A percentile compares a stretch with the other conserved stretches of the same genome.
These are phyloP conservation scores for Contarinia nasturtii DNA, from an alignment of 1,140 invertebrate genomes.

Conservation along the genomic window DNA sequence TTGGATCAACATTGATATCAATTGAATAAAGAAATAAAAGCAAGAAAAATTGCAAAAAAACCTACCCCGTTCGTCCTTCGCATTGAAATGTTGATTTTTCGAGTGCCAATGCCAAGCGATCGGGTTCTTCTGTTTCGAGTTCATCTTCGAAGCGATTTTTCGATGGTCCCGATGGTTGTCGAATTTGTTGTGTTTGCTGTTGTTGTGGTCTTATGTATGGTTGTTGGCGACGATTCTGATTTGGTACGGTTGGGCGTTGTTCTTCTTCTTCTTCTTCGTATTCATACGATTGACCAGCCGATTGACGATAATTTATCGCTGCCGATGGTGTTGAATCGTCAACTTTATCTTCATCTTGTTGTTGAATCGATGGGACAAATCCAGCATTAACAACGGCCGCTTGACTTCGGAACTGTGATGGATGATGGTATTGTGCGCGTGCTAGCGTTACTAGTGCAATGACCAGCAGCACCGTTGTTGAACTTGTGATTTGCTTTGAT, in stretches of 20 bases:
- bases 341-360: too few relatives aligned
- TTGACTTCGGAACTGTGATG: too few relatives aligned
- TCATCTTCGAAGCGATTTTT: slow-evolving; percentile 35
- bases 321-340: not conserved
- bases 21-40: not conserved
- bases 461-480: too few relatives aligned
- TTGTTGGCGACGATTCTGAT: slow-evolving; percentile 11
- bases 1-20: not conserved
- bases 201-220: slow-evolving; percentile 12
- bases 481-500: too few relatives aligned
- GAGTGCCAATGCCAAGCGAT: slow-evolving; percentile 55
- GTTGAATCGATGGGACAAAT: too few relatives aligned
- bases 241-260: not conserved
- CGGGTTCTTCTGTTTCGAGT: slow-evolving; percentile 67
- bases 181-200: slow-evolving; percentile 13
- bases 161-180: slow-evolving; percentile 10
- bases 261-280: not conserved
- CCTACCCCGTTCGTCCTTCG: slow-evolving; percentile 45
- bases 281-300: not conserved
- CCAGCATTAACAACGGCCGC: too few relatives aligned
- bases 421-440: too few relatives aligned
- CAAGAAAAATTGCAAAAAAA: not conserved
- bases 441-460: too few relatives aligned
- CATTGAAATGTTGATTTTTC: slow-evolving; percentile 72
- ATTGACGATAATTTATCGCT: not conserved